Evolutionary conservation across 1,140 invertebrate species (phyloP), one percentile per base, ranked within the genome.

Genomic region (Dendrolimus kikuchii): DNA sequence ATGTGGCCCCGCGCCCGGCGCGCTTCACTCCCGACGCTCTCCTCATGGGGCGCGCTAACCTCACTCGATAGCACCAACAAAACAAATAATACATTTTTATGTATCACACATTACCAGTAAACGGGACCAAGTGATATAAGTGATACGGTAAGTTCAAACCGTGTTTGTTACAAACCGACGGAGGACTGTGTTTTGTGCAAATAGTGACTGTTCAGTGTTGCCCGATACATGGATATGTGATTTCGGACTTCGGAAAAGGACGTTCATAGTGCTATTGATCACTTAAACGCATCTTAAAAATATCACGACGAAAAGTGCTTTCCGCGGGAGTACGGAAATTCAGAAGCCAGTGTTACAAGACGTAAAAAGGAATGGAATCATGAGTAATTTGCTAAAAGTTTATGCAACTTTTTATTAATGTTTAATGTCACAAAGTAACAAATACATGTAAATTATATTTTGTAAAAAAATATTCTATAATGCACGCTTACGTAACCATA

Each of bases 51-150:
- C 77, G 81, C 82, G 78, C 82, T 66, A 76, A 81, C 66, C 76
- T 76, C 69, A 68, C 68, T 71, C 77, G 74, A 82, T 82, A 81
- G 71, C 73, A 75, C 61, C 55, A 60, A 62, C 50, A 57, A 73
- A 74, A 53, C 57, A 64, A 51, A 66, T 66, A 71, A 76, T 72
- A 81, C 73, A 70, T 73, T 73, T 77, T 74, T 77, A 79, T 79
- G 68, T 77, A 73, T 74, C 38, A 66, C 68, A 52, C 65, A 56
- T 68, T 58, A 75, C 68, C 63, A 71, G 70, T 79, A 62, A 72
- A 67, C 68, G 79, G 80, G 79, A 84, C 79, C 79, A 84, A 86
- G 79, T 84, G 76, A 86, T 78, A 81, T 74, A 76, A 83, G 79
- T 85, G 82, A 82, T 72, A 84, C 79, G 82, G 82, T 86, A 86